These are phyloP conservation scores for Mirza zaza DNA, from an alignment of 2,113 vertebrate genomes.

Conservation along the genomic window DNA sequence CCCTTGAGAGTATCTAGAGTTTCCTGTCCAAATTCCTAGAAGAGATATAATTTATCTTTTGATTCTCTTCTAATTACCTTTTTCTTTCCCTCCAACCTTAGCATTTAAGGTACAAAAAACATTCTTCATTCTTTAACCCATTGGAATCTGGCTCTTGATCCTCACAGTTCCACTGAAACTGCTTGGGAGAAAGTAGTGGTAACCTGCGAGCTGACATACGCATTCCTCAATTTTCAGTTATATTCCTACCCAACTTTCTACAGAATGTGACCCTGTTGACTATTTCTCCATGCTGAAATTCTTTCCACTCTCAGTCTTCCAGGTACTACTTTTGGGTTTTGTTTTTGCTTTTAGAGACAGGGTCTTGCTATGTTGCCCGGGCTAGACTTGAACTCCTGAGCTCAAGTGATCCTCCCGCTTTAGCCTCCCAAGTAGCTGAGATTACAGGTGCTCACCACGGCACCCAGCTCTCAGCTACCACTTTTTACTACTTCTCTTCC, in stretches of 20 bases:
- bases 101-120: background rate
- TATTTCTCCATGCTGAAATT: constrained; percentile 10
- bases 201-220: background rate
- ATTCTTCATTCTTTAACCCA: constrained; percentile 15
- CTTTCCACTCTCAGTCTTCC: background rate
- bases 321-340: background rate
- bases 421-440: background rate
- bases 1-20: background rate
- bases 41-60: background rate
- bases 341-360: background rate
- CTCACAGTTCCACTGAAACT: background rate
- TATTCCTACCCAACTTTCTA: background rate
- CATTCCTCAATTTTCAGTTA: background rate
- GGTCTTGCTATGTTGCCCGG: background rate
- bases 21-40: background rate
- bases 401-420: background rate
- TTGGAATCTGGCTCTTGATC: background rate
- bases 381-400: background rate
- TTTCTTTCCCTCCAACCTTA: background rate
- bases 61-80: background rate
- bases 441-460: background rate
- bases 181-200: background rate
- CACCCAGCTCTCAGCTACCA: background rate
- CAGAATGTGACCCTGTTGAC: background rate
- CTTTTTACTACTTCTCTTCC: background rate